Evolutionary conservation across 2,113 vertebrate genomes (phyloP).

Genomic region (Lates calcarifer): DNA sequence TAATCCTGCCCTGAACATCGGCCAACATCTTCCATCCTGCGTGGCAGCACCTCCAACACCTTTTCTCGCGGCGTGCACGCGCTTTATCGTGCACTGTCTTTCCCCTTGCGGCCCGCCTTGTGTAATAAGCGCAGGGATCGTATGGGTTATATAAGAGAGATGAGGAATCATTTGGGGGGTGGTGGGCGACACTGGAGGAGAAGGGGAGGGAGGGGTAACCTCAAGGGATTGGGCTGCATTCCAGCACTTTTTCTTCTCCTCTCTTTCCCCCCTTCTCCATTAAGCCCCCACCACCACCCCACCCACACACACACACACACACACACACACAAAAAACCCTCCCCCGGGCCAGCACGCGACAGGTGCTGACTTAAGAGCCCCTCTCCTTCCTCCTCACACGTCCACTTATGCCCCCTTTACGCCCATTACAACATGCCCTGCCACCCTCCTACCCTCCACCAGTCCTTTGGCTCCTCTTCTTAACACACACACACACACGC

Average conservation of each 20-base stretch:
- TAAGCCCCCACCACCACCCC: conserved; percentile 24
- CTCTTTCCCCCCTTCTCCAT: not conserved
- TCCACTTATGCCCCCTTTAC: conserved; percentile 67
- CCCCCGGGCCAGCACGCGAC: conserved; percentile 76
- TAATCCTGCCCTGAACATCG: conserved; percentile 76
- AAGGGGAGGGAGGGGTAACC: too few species aligned
- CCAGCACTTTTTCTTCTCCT: conserved; percentile 60
- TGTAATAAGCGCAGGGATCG: conserved; percentile 30
- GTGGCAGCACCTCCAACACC: conserved; percentile 56
- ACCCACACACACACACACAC: conserved; percentile 27
- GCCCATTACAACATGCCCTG: conserved; percentile 61
- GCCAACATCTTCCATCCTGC: conserved; percentile 72
- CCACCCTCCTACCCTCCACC: conserved; percentile 42
- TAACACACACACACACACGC: not conserved
- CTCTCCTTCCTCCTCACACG: conserved; percentile 68
- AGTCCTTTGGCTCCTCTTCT: conserved; percentile 29
- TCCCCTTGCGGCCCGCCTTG: conserved; percentile 41
- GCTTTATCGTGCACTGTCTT: conserved; percentile 41
- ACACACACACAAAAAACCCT: conserved; percentile 20
- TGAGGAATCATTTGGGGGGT: conserved; percentile 56
- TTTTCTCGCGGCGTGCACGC: conserved; percentile 23
- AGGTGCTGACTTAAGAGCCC: conserved; percentile 83
- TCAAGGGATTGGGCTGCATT: conserved; percentile 69
- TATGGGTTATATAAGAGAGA: conserved; percentile 65
- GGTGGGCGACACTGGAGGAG: conserved; percentile 34